phyloP scores from a whole-genome alignment of 2,888 invertebrate genomes.

The Rhogogaster chlorosoma region DNA sequence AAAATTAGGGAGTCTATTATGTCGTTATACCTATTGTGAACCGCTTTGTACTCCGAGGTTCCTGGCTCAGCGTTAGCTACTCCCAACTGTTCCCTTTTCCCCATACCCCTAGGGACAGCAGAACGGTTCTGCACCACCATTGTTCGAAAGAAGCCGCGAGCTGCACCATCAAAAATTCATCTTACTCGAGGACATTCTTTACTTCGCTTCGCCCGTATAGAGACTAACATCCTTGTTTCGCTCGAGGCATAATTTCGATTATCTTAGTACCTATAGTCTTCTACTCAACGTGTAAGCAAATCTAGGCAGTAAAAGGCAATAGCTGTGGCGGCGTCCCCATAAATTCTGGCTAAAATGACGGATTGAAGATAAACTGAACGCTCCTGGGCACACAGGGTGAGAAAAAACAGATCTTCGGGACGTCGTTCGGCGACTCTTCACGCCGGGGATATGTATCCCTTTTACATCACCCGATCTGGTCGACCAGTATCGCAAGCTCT shows the following conservation, averaged over 20 bases:
- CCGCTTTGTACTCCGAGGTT: not conserved
- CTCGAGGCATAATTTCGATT: slow-evolving; percentile 27
- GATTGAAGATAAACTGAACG: not conserved
- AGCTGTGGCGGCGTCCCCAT: not conserved
- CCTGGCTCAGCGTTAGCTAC: slow-evolving; percentile 26
- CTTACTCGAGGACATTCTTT: slow-evolving; percentile 33
- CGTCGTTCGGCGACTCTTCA: not conserved
- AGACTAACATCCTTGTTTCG: not conserved
- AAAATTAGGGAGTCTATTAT: slow-evolving; percentile 36
- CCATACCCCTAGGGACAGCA: not conserved
- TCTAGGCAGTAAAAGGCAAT: not conserved
- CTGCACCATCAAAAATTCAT: slow-evolving; percentile 38
- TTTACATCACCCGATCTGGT: not conserved
- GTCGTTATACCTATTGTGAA: slow-evolving; percentile 35
- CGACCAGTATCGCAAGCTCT: not conserved
- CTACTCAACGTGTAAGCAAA: not conserved
- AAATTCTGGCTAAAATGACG: not conserved
- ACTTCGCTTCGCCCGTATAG: not conserved
- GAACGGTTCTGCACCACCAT: slow-evolving; percentile 15
- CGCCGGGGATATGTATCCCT: not conserved
- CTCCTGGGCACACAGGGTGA: not conserved
- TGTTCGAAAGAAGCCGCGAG: slow-evolving; percentile 24
- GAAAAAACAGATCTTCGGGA: not conserved
- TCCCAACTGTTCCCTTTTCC: not conserved
- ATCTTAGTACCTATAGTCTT: not conserved